Percentiles rank a stretch among this genome's conserved stretches.
Conservation (phyloP, 2,113 vertebrate species). For the Isurus oxyrinchus region DNA sequence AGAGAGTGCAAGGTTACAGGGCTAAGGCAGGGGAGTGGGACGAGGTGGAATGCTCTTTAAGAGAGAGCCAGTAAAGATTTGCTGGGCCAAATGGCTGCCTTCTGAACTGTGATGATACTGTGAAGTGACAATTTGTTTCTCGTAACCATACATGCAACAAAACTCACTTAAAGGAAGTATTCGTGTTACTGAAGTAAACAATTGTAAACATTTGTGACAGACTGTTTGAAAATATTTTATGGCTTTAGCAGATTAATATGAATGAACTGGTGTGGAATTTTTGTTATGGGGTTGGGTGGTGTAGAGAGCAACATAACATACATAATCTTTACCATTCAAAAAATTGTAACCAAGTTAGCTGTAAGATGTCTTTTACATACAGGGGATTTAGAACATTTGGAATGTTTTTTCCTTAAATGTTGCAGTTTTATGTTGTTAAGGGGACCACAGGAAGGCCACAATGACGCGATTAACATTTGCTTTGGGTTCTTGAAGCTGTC, state of each 20-base stretch:
- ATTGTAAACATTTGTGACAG: neutral
- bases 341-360: neutral
- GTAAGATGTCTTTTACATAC: neutral
- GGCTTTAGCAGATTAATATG: neutral
- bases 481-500: neutral
- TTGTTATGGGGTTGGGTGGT: neutral
- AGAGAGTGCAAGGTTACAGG: too few relatives aligned
- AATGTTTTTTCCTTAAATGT: neutral
- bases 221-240: neutral
- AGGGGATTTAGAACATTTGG: neutral
- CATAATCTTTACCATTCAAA: neutral
- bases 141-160: neutral
- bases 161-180: neutral
- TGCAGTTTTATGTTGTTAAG: neutral
- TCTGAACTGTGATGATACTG: too few relatives aligned
- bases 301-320: too few relatives aligned
- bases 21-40: too few relatives aligned
- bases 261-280: neutral
- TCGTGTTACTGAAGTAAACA: neutral
- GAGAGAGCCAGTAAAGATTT: too few relatives aligned
- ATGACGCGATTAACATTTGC: neutral
- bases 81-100: too few relatives aligned
- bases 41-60: too few relatives aligned
- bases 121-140: neutral
- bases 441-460: neutral